Evolutionary conservation across 2,888 invertebrate species (phyloP), one percentile per base, ranked within the genome.

Genomic region (Drosophila limbata): DNA sequence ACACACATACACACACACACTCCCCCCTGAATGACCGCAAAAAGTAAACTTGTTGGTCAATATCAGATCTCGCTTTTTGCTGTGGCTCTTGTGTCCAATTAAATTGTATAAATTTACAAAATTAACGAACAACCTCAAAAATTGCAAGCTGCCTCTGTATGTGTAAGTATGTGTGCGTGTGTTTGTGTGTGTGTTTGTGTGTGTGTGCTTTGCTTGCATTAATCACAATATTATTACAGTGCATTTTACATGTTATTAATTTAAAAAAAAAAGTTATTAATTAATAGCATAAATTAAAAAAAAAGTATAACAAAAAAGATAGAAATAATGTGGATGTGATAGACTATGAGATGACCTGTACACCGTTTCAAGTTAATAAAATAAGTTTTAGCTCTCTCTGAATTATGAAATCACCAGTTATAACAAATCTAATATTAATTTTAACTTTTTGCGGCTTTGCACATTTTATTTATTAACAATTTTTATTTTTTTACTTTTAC

Each of bases 61-160:
- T 52, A 79, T 67, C 55, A 74, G 59, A 77, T 61, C 65, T 50
- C 53, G 55, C 37, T 60, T 47, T 28, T 50, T 25, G 55, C 63
- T 66, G 69, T 53, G 73, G 74, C 83, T 73, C 82, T 76, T 61
- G 65, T 70, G 72, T 84, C 70, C 88, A 88, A 84, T 88, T 88
- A 82, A 84, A 88, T 87, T 84, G 82, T 75, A 82, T 87, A 72
- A 84, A 79, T 82, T 88, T 85, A 73, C 77, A 87, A 82, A 82
- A 84, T 85, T 74, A 82, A 84, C 72, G 74, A 84, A 69, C 65
- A 69, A 69, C 53, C 78, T 68, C 68, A 65, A 76, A 76, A 68
- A 68, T 64, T 35, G 40, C 53, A 35, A 53, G 17, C 63, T 40
- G n/a, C 59, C 47, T n/a, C 37, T 52, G 39, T 40, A 15, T 17